Evolutionary conservation across 2,797 vertebrate genomes (phyloP).

Genomic region (Sebastes paucispinis): DNA sequence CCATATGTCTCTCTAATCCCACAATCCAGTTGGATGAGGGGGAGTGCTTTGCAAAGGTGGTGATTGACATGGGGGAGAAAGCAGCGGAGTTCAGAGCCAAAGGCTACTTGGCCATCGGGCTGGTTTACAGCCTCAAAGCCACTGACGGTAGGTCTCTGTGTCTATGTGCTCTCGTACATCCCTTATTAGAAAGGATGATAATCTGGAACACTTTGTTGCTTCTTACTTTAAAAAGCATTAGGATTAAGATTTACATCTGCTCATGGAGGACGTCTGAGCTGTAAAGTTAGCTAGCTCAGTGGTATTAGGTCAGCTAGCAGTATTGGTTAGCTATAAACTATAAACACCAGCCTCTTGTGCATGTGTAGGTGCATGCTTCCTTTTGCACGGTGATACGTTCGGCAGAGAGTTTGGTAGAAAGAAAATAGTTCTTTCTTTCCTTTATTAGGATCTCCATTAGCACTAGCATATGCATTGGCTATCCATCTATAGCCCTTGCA

Average conservation of each 20-base stretch:
- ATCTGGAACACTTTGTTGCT: not conserved
- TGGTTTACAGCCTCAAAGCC: constrained; percentile 96
- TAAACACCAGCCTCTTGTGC: no score
- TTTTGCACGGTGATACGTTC: rapidly evolving
- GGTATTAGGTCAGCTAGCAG: no score
- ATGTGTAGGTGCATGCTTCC: not conserved
- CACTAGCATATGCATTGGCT: no score
- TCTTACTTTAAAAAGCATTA: not conserved
- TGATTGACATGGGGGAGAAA: constrained; percentile 95
- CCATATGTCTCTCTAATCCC: not conserved
- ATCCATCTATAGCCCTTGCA: no score
- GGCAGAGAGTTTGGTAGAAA: not conserved
- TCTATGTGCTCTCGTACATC: not conserved
- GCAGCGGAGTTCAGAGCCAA: constrained; percentile 96
- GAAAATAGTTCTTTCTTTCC: not conserved
- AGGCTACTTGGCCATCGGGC: constrained; percentile 92
- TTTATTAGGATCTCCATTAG: no score
- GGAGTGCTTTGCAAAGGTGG: constrained; percentile 92
- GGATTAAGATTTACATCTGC: rapidly evolving
- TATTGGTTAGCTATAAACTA: no score
- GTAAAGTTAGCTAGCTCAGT: no score
- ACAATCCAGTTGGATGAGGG: constrained; percentile 91
- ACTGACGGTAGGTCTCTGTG: constrained; percentile 88
- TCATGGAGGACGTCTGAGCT: no score
- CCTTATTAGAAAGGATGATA: not conserved